Base-by-base conservation (phyloP, 2,888 invertebrate genomes). In the Drosophila longiperda region DNA sequence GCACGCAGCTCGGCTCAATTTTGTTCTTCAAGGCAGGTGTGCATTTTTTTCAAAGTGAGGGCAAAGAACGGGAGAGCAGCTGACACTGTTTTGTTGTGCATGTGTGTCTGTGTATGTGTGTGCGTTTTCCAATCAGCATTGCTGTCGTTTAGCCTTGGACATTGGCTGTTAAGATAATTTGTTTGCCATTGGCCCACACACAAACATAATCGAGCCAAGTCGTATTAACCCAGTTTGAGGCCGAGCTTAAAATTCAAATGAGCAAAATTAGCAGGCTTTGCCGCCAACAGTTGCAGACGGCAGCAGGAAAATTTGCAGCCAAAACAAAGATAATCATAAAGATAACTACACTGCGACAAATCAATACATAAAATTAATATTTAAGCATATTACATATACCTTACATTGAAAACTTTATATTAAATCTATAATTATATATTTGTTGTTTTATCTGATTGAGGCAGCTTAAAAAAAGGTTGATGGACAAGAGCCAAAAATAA, bases 181-280 rank as follows among this genome's bases (percentile, higher is more conserved):
- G 64, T 36, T 75, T 75, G 61, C 63, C 75, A 74, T 68, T 72
- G 72, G 72, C 78, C 68, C 71, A 71, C 78, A 78, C 75, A 55
- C 54, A 61, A 0, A 38, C 8, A 50, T 58, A 61, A 38, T 32
- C 58, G 34, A 23, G 38, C 50, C 26, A 3, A n/a, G 45, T 32
- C 32, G 20, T 42, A 29, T 57, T 67, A 79, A 73, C 79, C 79
- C 72, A 78, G 75, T 79, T 79, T 32, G 11, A 3, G 40, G 61
- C 40, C 59, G 57, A 69, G 38, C 58, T 57, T 57, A 48, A 70
- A 70, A 69, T 73, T 55, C 42, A 62, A 66, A 33, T 65, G 40
- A 36, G 53, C 60, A 34, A 54, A 20, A 52, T 57, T 61, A 34
- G 34, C 20, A 45, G 66, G 45, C 29, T 45, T 60, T 60, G 26